Percentiles rank a stretch among this genome's conserved stretches.
Conservation (phyloP, 2,797 vertebrate genomes). For the Arremon brunneinucha region DNA sequence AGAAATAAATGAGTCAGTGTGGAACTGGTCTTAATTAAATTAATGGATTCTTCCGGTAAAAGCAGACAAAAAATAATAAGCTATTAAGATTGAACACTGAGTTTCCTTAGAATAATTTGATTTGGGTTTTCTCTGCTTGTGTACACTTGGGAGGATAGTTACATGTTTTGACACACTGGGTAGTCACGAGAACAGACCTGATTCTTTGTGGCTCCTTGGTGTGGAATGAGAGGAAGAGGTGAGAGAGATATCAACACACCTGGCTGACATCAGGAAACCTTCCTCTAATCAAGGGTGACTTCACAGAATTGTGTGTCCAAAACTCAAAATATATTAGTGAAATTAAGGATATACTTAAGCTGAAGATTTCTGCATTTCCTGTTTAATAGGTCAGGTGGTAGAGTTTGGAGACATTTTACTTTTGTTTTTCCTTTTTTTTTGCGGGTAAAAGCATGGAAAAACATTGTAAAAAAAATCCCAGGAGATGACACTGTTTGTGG, state of each 20-base stretch:
- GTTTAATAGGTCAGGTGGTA: background rate
- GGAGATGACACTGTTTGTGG: background rate
- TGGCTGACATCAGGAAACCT: background rate
- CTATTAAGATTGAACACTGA: background rate
- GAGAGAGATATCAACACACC: background rate
- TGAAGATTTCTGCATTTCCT: background rate
- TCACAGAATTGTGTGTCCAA: background rate
- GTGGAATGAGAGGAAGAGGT: background rate
- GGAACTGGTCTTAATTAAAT: background rate
- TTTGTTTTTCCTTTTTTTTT: background rate
- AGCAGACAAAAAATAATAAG: background rate
- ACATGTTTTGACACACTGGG: background rate
- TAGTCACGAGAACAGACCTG: background rate
- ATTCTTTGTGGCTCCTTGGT: background rate
- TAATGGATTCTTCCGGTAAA: background rate
- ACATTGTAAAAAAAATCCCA: background rate
- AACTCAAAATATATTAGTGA: background rate
- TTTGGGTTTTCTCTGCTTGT: background rate
- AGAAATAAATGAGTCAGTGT: background rate
- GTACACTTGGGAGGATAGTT: background rate
- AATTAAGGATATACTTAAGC: background rate
- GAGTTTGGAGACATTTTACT: accelerated
- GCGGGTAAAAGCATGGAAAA: no score
- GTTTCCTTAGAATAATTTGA: background rate
- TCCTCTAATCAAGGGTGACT: background rate